These are phyloP conservation scores for Sula dactylatra DNA, from an alignment of 2,113 vertebrate species.

Conservation along the genomic window DNA sequence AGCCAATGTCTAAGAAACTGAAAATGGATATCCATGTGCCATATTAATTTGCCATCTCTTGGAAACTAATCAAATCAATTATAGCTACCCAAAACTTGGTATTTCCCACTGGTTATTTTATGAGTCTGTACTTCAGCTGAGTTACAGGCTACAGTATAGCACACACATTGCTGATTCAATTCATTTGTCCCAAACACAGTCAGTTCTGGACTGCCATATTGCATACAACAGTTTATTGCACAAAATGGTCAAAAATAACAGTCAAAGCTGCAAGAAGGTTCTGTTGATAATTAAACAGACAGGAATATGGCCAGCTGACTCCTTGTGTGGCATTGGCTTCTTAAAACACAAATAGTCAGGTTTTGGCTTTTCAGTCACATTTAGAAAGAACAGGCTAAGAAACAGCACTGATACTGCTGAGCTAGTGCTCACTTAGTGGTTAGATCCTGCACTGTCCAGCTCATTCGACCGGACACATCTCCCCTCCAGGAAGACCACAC, in stretches of 20 bases:
- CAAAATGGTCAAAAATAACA: neutral
- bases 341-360: neutral
- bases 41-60: neutral
- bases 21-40: neutral
- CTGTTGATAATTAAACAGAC: neutral
- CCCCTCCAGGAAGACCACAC: fast-evolving
- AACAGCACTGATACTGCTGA: neutral
- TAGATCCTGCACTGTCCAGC: neutral
- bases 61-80: neutral
- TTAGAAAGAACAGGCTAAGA: neutral
- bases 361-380: neutral
- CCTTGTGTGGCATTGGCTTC: neutral
- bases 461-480: neutral
- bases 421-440: neutral
- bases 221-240: neutral
- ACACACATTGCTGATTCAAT: neutral
- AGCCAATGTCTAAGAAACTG: neutral
- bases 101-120: neutral
- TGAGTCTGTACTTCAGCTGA: neutral
- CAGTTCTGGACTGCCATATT: neutral
- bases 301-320: neutral
- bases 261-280: neutral
- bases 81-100: neutral
- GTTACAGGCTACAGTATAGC: neutral
- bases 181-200: neutral